These are phyloP conservation scores for Spilarctia lutea DNA, from an alignment of 2,888 invertebrate species.

Conservation along the genomic window DNA sequence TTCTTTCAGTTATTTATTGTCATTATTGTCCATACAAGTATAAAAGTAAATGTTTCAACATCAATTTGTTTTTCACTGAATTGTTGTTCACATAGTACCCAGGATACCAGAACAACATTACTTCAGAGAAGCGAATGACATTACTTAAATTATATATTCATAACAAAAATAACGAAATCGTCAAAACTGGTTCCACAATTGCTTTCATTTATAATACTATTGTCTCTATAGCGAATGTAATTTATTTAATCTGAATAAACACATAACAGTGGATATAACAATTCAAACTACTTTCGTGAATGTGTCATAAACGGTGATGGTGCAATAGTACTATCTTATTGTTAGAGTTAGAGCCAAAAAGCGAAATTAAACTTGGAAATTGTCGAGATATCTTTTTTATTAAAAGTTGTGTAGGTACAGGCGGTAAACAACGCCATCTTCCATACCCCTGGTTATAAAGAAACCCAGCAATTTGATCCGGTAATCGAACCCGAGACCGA, in stretches of 20 bases:
- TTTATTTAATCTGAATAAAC: slow-evolving; percentile 49
- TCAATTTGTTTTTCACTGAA: not conserved
- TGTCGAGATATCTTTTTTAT: too few species aligned
- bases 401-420: too few species aligned
- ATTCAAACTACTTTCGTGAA: slow-evolving; percentile 59
- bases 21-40: too few species aligned
- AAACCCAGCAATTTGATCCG: too few species aligned
- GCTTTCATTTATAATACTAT: slow-evolving; percentile 33
- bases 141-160: not conserved
- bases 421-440: too few species aligned
- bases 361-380: slow-evolving; percentile 24
- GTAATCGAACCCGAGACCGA: too few species aligned
- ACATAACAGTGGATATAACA: slow-evolving; percentile 41
- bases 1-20: too few species aligned
- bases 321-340: slow-evolving; percentile 10
- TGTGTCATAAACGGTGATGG: slow-evolving; percentile 31
- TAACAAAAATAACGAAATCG: slow-evolving; percentile 3
- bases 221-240: slow-evolving; percentile 25
- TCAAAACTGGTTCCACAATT: slow-evolving; percentile 10
- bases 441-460: too few species aligned
- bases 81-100: not conserved
- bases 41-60: not conserved
- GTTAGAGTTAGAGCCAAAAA: slow-evolving; percentile 32
- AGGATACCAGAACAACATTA: not conserved
- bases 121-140: not conserved